Conservation (phyloP, 53 echinoderm and acorn worm species). For the Hippasteria phrygiana region DNA sequence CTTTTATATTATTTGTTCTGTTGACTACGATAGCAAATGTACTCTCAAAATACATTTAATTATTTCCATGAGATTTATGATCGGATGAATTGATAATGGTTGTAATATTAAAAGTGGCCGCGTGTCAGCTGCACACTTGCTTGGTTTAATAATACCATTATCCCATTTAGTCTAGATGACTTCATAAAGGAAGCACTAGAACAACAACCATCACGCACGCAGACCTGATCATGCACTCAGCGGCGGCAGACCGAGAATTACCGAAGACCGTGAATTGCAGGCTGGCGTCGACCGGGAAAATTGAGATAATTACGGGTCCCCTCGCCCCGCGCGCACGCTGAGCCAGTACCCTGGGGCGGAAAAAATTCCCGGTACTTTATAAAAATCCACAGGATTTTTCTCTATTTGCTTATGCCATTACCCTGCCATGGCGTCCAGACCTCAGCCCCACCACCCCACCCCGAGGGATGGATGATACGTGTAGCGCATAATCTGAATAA, state of each 20-base stretch:
- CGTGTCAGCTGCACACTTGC: slow-evolving; percentile 4
- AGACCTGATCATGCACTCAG: background rate
- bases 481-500: slow-evolving; percentile 62
- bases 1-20: too few relatives aligned
- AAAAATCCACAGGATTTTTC: slow-evolving; percentile 37
- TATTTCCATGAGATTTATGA: background rate
- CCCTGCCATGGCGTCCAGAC: background rate
- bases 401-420: slow-evolving; percentile 57
- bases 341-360: slow-evolving; percentile 17
- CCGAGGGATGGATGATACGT: slow-evolving; percentile 16
- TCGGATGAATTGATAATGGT: background rate
- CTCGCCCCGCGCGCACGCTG: background rate
- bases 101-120: background rate
- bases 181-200: background rate
- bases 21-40: too few relatives aligned
- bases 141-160: slow-evolving; percentile 39
- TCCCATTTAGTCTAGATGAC: background rate
- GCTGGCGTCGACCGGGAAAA: slow-evolving; percentile 57
- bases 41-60: too few relatives aligned
- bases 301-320: slow-evolving; percentile 61
- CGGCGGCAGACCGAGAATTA: slow-evolving; percentile 37
- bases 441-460: background rate
- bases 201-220: background rate
- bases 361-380: slow-evolving; percentile 53
- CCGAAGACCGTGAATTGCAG: slow-evolving; percentile 30